Evolutionary conservation across 2,888 invertebrate species (phyloP), one percentile per base, ranked within the genome.

Genomic region (Amblyteles armatorius): DNA sequence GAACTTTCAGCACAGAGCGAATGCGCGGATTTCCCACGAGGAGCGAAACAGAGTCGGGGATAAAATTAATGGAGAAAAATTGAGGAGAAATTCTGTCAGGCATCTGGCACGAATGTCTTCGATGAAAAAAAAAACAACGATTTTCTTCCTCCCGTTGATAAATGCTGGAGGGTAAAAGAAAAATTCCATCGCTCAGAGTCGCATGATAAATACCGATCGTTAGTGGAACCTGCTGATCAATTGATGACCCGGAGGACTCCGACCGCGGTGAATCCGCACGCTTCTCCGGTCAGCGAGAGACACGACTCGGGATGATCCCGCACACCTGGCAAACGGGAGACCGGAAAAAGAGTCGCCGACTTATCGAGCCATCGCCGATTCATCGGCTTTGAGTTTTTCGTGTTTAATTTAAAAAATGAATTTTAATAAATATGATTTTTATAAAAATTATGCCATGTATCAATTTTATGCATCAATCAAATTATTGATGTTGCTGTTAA

Each of bases 241-340:
- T 82, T 78, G 73, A 44, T 36, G 29, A 44, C 50, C 26, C 50
- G 77, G 22, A 65, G 69, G 40, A 79, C 71, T 82, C 78, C 82
- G 74, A 84, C 74, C 74, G 13, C 6, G 13, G 44, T 48, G 65
- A 76, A 79, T 79, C 82, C 48, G 60, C 13, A 50, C 44, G 65
- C 48, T 84, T 82, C 65, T 63, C 44, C 63, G 73, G 71, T 36
- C 55, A 72, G 44, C 60, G 69, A n/a, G 26, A 33, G 79, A 79
- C 33, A 50, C 33, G 44, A 55, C 71, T 82, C 84, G 78, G 69
- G 55, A 74, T 48, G 13, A 0, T 40, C 74, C 82, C 78, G 69
- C 71, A 84, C 84, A 84, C 73, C 84, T 84, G 84, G 84, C 79
- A 55, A 50, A 65, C 74, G 78, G 78, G 44, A 71, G 74, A 82